phyloP scores from a whole-genome alignment of 2,888 invertebrate genomes.

The Malacosoma neustria region DNA sequence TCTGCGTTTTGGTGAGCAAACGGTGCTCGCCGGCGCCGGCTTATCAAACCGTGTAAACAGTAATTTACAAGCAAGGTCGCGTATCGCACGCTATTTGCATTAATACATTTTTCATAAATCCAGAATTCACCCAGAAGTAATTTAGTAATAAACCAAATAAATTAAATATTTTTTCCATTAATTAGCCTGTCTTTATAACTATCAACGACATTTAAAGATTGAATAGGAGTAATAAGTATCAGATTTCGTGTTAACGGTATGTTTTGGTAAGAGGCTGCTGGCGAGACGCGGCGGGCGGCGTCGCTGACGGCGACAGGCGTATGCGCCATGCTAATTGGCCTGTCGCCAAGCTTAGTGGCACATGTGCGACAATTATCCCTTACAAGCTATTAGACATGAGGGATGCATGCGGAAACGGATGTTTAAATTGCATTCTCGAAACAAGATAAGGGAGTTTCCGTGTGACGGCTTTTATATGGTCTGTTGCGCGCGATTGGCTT shows the following conservation, averaged over 20 bases:
- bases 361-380: conserved; percentile 72
- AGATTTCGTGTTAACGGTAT: conserved; percentile 34
- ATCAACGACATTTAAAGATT: conserved; percentile 23
- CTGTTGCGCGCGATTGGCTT: neutral
- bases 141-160: too few species aligned
- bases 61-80: conserved; percentile 58
- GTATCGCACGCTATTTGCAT: conserved; percentile 56
- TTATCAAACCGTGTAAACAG: conserved; percentile 64
- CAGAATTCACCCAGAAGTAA: too few species aligned
- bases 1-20: conserved; percentile 37
- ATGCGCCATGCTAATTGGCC: conserved; percentile 65
- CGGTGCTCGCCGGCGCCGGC: conserved; percentile 64
- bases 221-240: conserved; percentile 18
- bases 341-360: conserved; percentile 60
- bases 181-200: conserved; percentile 2
- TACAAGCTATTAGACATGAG: conserved; percentile 60
- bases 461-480: conserved; percentile 17
- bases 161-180: too few species aligned
- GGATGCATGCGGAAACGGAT: conserved; percentile 71
- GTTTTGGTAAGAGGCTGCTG: conserved; percentile 9
- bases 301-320: conserved; percentile 34
- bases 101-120: conserved; percentile 7
- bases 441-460: conserved; percentile 56
- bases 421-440: conserved; percentile 66
- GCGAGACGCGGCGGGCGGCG: conserved; percentile 31